Percentiles rank a stretch among this genome's conserved stretches.
Evolutionary conservation across 2,113 vertebrate species (phyloP).

Genomic region (Cyanistes caeruleus): DNA sequence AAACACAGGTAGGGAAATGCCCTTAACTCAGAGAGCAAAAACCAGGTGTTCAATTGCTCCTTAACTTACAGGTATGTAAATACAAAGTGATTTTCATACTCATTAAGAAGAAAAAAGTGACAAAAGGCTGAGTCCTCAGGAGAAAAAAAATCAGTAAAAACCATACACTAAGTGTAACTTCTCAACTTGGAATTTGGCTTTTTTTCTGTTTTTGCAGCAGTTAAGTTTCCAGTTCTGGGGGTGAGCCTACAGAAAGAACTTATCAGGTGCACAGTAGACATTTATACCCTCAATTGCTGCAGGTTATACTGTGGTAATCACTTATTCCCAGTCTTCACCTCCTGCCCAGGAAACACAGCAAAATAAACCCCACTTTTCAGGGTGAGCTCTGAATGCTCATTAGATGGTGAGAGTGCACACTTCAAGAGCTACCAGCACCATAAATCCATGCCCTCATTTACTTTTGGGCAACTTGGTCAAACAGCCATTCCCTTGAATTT

Average conservation of each 20-base stretch:
- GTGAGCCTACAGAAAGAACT: neutral
- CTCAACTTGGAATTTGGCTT: neutral
- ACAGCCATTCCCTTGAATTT: neutral
- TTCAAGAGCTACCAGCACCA: neutral
- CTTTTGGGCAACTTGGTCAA: neutral
- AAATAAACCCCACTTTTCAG: rapidly evolving
- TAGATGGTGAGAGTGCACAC: neutral
- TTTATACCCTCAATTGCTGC: neutral
- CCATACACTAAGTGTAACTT: neutral
- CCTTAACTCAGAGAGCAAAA: neutral
- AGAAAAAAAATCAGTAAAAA: neutral
- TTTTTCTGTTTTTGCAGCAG: neutral
- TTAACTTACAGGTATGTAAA: neutral
- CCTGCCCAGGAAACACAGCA: neutral
- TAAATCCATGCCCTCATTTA: neutral
- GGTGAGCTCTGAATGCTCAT: neutral
- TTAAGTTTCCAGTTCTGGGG: neutral
- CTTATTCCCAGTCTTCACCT: neutral
- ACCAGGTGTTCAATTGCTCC: neutral
- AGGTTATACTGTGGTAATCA: neutral
- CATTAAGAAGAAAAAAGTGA: neutral
- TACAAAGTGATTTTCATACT: neutral
- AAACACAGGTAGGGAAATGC: neutral
- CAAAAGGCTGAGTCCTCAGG: neutral
- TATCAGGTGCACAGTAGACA: neutral